Evolutionary conservation across 2,113 vertebrate genomes (phyloP), one percentile per base, ranked within the genome.

Genomic region (Hirundichthys speculiger): DNA sequence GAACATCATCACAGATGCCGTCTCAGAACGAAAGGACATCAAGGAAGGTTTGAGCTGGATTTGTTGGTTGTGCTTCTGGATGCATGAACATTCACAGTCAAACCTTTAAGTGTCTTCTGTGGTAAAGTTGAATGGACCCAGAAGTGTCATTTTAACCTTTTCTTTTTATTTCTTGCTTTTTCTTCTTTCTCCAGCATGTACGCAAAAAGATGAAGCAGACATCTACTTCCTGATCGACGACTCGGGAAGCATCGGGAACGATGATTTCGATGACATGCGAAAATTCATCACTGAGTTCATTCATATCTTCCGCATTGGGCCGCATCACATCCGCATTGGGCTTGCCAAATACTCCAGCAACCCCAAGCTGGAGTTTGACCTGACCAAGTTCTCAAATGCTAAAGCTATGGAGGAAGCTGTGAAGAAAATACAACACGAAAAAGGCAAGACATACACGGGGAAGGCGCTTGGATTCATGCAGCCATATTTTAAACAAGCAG

Each of bases 191-290:
- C n/a, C 79, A 95, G 94, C 71, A 5, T 96, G 94, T 49, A 2
- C 38, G 8, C 52, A 89, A 3, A 86, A 88, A 3, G 88, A 94
- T 46, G 90, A 92, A 75, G 93, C 93, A 1, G 94, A 94, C 45
- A 91, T 95, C 60, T 94, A 90, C 83, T 96, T 95, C 75, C 74
- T 95, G 10, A 82, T 95, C 1, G 94, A 94, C 61, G 86, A 91
- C 0, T 95, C 94, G 3, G 82, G 72, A 13, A 94, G 92, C 73
- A 94, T 94, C 60, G 0, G 0, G 0, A 0, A 0, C 48, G 5
- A 0, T 1, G 84, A 93, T 65, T 94, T 95, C n/a, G 2, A 27
- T 0, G 92, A 94, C 16, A 93, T 94, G 85, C 91, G 93, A 80
- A 61, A 4, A 0, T 95, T 95, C 76, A 91, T 94, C 76, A 75